These are phyloP conservation scores for Patella caerulea DNA, from an alignment of 2,888 invertebrate species.

Conservation along the genomic window DNA sequence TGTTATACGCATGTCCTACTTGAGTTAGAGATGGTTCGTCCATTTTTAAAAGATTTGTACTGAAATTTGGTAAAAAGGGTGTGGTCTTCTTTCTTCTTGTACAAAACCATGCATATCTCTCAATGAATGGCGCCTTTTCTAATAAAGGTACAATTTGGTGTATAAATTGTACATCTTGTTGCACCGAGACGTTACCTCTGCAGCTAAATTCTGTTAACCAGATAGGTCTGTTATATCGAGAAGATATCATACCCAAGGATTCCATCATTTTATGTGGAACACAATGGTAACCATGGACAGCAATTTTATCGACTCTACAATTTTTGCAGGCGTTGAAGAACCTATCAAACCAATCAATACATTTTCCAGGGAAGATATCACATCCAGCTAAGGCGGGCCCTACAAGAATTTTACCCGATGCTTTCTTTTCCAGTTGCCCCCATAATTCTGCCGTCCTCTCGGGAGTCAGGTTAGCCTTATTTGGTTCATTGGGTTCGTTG, in stretches of 20 bases:
- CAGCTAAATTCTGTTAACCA: constrained; percentile 38
- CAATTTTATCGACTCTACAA: constrained; percentile 15
- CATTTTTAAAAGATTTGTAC: constrained; percentile 33
- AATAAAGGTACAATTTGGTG: constrained; percentile 27
- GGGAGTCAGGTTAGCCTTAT: constrained; percentile 12
- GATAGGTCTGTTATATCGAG: constrained; percentile 27
- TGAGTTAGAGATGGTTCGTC: constrained; percentile 35
- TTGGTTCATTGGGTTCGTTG: constrained; percentile 20
- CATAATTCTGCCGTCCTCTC: constrained; percentile 1
- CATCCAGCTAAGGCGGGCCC: constrained; percentile 16
- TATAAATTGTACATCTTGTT: constrained; percentile 25
- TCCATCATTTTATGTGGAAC: constrained; percentile 5
- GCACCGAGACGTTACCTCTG: constrained; percentile 7
- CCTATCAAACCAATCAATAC: constrained; percentile 13
- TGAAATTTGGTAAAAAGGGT: neutral
- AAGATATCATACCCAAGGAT: constrained; percentile 16
- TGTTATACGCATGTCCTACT: constrained; percentile 41
- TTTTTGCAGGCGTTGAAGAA: constrained; percentile 9
- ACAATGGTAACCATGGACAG: constrained; percentile 19
- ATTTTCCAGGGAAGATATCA: neutral
- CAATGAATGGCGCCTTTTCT: constrained; percentile 30
- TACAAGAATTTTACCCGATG: neutral
- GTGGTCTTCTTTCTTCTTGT: constrained; percentile 15
- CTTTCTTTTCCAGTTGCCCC: neutral
- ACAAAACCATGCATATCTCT: constrained; percentile 33